Evolutionary conservation across 2,888 invertebrate genomes (phyloP), one percentile per base, ranked within the genome.

Genomic region (Corbicula japonica): DNA sequence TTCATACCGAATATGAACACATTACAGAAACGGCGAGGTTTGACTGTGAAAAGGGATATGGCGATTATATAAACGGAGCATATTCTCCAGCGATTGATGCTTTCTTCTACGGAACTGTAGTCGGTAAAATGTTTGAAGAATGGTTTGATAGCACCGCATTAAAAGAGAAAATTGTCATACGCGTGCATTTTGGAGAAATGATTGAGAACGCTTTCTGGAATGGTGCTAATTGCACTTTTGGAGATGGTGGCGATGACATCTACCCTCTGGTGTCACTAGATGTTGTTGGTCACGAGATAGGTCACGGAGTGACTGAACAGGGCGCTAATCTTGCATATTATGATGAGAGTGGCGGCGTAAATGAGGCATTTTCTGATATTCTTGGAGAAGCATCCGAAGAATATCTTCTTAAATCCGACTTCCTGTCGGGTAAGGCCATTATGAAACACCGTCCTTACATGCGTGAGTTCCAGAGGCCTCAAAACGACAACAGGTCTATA

Each of bases 121-220:
- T 85, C 15, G 83, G 79, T 15, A 71, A 79, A 21, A 87, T 89
- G 87, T 89, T 79, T 68, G 68, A 79, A 23, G 83, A 88, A 32
- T 86, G 86, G 86, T 84, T 83, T 62, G 50, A 76, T 28, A 77
- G 63, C n/a, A 58, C 58, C 2, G 60, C 78, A 6, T 50, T 86
- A 6, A 28, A 58, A 15, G 56, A 80, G 10, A 72, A 78, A 54
- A 80, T 80, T 10, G 54, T 87, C 5, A 54, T 88, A 10, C 69
- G 84, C 8, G 87, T 87, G 5, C 89, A 90, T 58, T 86, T 71
- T 63, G 86, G 84, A 8, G 26, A 50, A n/a, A n/a, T n/a, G n/a
- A n/a, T n/a, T n/a, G 85, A 83, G 32, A 88, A 87, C 62, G 90
- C 90, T 0, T 88, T 81, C 69, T 90, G 88, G 87, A 82, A 86